Evolutionary conservation across 2,113 vertebrate genomes (phyloP).

Genomic region (Mola mola): DNA sequence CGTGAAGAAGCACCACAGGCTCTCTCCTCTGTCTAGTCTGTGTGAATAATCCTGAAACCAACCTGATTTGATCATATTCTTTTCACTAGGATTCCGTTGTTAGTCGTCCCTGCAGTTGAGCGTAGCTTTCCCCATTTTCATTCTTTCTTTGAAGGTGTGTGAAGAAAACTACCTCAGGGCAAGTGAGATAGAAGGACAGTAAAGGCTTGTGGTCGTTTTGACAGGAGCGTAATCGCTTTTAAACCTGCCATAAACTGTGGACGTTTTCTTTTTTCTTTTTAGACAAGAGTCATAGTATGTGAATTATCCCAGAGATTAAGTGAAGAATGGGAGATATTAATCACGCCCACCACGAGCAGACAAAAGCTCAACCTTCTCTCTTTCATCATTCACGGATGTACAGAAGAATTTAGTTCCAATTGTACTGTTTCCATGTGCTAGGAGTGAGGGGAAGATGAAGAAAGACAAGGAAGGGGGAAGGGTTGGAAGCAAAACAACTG

Average conservation of each 20-base stretch:
- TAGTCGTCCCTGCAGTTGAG: no score
- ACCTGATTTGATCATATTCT: no score
- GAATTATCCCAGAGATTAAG: conserved; percentile 7
- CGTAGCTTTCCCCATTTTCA: no score
- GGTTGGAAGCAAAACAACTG: conserved; percentile 50
- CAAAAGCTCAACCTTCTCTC: conserved; percentile 24
- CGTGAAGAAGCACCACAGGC: no score
- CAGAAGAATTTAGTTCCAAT: conserved; percentile 40
- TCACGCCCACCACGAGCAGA: conserved; percentile 19
- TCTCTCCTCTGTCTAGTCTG: no score
- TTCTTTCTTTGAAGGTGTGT: no score
- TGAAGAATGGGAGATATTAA: conserved; percentile 22
- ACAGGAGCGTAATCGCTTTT: conserved; percentile 29
- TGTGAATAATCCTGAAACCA: no score
- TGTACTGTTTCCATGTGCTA: conserved; percentile 47
- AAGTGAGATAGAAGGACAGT: conserved; percentile 2
- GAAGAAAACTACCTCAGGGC: conserved; percentile 20
- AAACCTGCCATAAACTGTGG: conserved; percentile 15
- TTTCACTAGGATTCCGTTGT: no score
- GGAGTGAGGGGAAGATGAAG: conserved; percentile 9
- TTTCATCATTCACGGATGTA: conserved; percentile 6
- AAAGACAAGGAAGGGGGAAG: conserved; percentile 26
- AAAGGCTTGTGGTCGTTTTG: conserved; percentile 22
- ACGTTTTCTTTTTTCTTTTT: background rate
- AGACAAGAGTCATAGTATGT: conserved; percentile 4